Evolutionary conservation across 30 jellyfish, hydroid and myxozoan species (phyloP), one percentile per base, ranked within the genome.

Genomic region (Aurelia sp.): DNA sequence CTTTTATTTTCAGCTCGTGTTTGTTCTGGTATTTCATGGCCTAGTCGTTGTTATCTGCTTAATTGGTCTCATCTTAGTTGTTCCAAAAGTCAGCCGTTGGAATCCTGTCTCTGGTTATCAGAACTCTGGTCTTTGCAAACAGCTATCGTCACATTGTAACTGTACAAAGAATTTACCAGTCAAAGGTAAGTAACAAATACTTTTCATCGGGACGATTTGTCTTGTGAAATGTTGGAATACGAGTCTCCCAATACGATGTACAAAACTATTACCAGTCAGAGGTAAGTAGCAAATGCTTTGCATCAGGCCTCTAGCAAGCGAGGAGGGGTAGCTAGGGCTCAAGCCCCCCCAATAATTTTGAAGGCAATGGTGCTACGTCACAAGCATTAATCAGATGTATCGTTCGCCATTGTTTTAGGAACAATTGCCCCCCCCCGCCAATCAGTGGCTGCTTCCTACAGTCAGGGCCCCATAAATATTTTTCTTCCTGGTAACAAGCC

Each of bases 51-150:
- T 67, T 13, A 63, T 82, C 13, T 68, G 86, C 64, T 13, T 70
- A 57, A 70, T 70, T 19, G 27, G 92, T 22, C 80, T 82, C 13
- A 62, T 82, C 18, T 85, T 82, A 22, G 80, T 58, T 53, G 84
- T 78, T 4, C 92, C 92, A 22, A 70, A 72, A 67, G 92, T 71
- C 73, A 55, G 84, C 74, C 62, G 72, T 17, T 82, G 92, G 92
- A 67, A 82, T 41, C 85, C 76, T 27, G 92, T 82, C 33, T 58
- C 80, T 5, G 41, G 41, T 2, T 82, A 52, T 69, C 85, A 68
- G 41, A 31, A 44, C 11, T 50, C 80, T 52, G 92, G 92, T 11
- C 18, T 12, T n/a, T 82, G 92, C 70, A 11, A 31, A 16, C 92
- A 82, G 47, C 30, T 82, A 4, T 41, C 58, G 2, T 4, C 24